Percentiles rank a stretch among this genome's conserved stretches.
These are phyloP conservation scores for Drosophila prosaltans DNA, from an alignment of 1,140 invertebrate species.

Conservation along the genomic window DNA sequence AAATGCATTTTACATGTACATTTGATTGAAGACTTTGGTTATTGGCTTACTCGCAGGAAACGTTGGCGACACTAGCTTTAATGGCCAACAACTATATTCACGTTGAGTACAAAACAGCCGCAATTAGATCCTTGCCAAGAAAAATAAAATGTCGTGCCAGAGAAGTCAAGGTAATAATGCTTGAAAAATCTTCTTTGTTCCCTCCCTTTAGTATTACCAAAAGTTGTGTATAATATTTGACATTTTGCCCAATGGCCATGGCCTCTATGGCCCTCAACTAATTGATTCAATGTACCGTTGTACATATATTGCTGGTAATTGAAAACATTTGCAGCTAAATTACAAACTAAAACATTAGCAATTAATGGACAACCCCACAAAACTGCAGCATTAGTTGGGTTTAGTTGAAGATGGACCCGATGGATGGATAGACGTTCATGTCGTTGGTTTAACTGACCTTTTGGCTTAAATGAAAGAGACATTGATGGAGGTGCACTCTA, in stretches of 20 bases:
- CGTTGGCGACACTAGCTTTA: slow-evolving; percentile 44
- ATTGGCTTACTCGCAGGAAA: slow-evolving; percentile 63
- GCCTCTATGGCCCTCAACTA: slow-evolving; percentile 29
- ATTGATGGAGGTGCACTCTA: slow-evolving; percentile 47
- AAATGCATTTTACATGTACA: slow-evolving; percentile 45
- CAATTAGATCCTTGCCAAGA: slow-evolving; percentile 60
- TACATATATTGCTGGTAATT: slow-evolving; percentile 24
- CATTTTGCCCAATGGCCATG: slow-evolving; percentile 48
- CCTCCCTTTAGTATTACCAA: too few species aligned
- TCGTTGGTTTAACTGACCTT: slow-evolving; percentile 48
- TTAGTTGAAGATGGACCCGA: slow-evolving; percentile 1
- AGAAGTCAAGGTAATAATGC: slow-evolving; percentile 39
- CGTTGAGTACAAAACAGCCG: slow-evolving; percentile 31
- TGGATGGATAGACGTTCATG: slow-evolving; percentile 20
- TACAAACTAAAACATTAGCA: slow-evolving; percentile 33
- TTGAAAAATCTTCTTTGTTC: neutral
- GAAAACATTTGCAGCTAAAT: slow-evolving; percentile 34
- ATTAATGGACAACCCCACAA: slow-evolving; percentile 44
- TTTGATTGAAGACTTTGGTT: slow-evolving; percentile 46
- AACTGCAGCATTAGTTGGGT: neutral
- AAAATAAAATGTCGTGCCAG: slow-evolving; percentile 23
- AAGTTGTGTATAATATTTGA: slow-evolving; percentile 46
- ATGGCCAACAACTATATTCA: neutral
- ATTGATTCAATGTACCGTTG: slow-evolving; percentile 53
- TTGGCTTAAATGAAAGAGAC: slow-evolving; percentile 58